These are phyloP conservation scores for Oreotrochilus melanogaster DNA, from an alignment of 2,113 vertebrate species.

Conservation along the genomic window DNA sequence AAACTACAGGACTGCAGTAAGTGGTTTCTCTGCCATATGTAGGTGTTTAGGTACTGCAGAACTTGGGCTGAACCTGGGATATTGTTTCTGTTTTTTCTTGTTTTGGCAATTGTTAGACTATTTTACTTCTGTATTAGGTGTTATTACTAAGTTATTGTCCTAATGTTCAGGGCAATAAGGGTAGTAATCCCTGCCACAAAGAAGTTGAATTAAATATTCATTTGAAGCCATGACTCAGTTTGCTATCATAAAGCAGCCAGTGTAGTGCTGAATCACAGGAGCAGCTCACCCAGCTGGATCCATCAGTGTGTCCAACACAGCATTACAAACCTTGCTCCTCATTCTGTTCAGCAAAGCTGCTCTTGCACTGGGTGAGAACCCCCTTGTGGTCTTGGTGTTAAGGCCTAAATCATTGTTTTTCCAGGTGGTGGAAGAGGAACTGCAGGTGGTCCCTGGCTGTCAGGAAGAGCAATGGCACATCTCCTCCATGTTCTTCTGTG, in stretches of 20 bases:
- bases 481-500: fast-evolving
- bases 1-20: not conserved
- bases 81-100: not conserved
- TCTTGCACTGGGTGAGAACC: not conserved
- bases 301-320: not conserved
- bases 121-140: not conserved
- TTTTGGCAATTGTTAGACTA: not conserved
- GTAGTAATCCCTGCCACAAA: not conserved
- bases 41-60: not conserved
- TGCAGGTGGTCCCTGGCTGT: fast-evolving
- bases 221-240: not conserved
- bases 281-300: not conserved
- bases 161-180: not conserved
- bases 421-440: not conserved
- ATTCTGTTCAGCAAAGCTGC: not conserved
- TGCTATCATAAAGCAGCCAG: not conserved
- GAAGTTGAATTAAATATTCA: not conserved
- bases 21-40: not conserved
- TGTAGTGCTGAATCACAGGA: not conserved
- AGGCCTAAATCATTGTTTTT: not conserved
- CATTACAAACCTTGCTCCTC: not conserved
- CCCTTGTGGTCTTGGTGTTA: not conserved
- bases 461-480: fast-evolving
- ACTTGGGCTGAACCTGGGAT: not conserved
- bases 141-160: not conserved